Percentiles rank a stretch among this genome's conserved stretches.
These are phyloP conservation scores for Sicus ferrugineus DNA, from an alignment of 2,888 invertebrate species.

Conservation along the genomic window DNA sequence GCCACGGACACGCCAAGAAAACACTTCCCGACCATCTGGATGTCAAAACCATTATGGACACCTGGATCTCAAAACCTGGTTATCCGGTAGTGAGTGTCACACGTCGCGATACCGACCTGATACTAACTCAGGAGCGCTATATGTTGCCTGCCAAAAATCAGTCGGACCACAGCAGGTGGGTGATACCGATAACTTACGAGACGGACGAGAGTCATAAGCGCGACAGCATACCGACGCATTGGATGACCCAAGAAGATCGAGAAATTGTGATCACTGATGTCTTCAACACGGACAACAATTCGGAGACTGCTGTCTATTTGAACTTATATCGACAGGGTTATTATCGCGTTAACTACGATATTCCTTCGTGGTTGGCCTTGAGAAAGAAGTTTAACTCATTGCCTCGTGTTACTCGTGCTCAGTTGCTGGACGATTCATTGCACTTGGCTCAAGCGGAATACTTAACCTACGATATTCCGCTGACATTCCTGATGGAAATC, in stretches of 20 bases:
- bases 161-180: slow-evolving; percentile 58
- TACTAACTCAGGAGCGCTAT: slow-evolving; percentile 60
- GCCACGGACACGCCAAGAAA: slow-evolving; percentile 66
- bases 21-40: slow-evolving; percentile 63
- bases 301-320: slow-evolving; percentile 59
- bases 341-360: slow-evolving; percentile 74
- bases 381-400: slow-evolving; percentile 68
- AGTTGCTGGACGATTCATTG: slow-evolving; percentile 75
- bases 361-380: slow-evolving; percentile 69
- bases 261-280: slow-evolving; percentile 55
- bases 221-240: slow-evolving; percentile 59
- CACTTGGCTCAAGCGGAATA: slow-evolving; percentile 69
- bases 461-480: slow-evolving; percentile 68
- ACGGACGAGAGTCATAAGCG: slow-evolving; percentile 56
- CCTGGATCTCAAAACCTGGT: slow-evolving; percentile 74
- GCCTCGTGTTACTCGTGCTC: slow-evolving; percentile 71
- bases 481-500: slow-evolving; percentile 67
- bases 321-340: slow-evolving; percentile 69
- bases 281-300: slow-evolving; percentile 51
- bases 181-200: slow-evolving; percentile 61
- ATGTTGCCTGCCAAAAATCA: slow-evolving; percentile 55
- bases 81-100: slow-evolving; percentile 72
- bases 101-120: slow-evolving; percentile 60
- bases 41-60: slow-evolving; percentile 72
- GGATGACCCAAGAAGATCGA: slow-evolving; percentile 56